Evolutionary conservation across 2,113 vertebrate species (phyloP), one percentile per base, ranked within the genome.

Genomic region (Neomonachus schauinslandi): DNA sequence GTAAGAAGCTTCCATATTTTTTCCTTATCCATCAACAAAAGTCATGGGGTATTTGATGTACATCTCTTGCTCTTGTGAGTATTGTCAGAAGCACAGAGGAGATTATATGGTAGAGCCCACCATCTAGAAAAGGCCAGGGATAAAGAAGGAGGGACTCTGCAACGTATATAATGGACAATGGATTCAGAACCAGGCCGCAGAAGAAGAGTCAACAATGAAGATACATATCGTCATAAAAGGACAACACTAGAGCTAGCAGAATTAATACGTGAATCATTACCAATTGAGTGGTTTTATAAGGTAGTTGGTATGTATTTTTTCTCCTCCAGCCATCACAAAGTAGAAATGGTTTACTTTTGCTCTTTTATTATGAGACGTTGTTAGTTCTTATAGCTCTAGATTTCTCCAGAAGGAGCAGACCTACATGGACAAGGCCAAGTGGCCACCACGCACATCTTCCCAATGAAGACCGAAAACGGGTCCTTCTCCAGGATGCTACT

Each of bases 1-100:
- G 99, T 99, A 98, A 98, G 42, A 96, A 51, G 5, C 76, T 83
- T 94, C 51, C 14, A 0, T 39, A 7, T 1, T 11, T 80, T 49
- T 82, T 91, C 15, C 61, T 96, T 67, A 22, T 39, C 13, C 28
- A 8, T 79, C 49, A 55, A 15, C 42, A 51, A 9, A 79, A 65
- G 53, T 18, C 77, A 31, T 0, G 28, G 55, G 9, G 42, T 36
- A 3, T 39, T 51, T 61, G 36, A 0, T 36, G 19, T 9, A 5
- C 9, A 7, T 53, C 81, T 76, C 7, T 85, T 49, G 69, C 57
- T 87, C 46, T n/a, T 84, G 65, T 69, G 4, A 26, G 49, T 18
- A 15, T 28, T 79, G 33, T 51, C 31, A 61, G 51, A 51, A 69
- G 16, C 63, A 8, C 12, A 85, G 51, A 89, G 74, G 49, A 31